Evolutionary conservation across 2,888 invertebrate species (phyloP).

Genomic region (Xestia ashworthii): DNA sequence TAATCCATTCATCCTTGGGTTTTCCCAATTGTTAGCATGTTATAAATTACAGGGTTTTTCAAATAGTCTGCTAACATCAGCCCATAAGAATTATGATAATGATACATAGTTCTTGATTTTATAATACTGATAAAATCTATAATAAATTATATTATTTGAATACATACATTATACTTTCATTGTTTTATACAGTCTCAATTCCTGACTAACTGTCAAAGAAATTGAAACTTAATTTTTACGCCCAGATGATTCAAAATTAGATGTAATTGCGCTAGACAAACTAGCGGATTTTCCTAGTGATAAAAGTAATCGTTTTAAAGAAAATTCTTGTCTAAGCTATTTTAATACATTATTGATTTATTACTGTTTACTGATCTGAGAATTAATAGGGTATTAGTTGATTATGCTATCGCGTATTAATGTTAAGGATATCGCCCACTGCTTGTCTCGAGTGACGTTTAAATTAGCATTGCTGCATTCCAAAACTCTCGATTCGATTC

Average conservation of each 20-base stretch:
- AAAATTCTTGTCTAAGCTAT: slow-evolving; percentile 21
- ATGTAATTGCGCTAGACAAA: background rate
- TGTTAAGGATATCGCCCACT: slow-evolving; percentile 32
- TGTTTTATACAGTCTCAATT: background rate
- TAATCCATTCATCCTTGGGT: slow-evolving; percentile 34
- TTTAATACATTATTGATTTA: slow-evolving; percentile 40
- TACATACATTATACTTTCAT: slow-evolving; percentile 14
- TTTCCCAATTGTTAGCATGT: slow-evolving; percentile 32
- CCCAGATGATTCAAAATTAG: background rate
- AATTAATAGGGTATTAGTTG: slow-evolving; percentile 44
- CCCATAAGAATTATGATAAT: slow-evolving; percentile 23
- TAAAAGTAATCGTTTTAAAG: slow-evolving; percentile 34
- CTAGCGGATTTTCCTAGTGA: slow-evolving; percentile 16
- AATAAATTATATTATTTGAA: slow-evolving; percentile 30
- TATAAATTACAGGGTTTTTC: slow-evolving; percentile 44
- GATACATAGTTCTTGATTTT: slow-evolving; percentile 39
- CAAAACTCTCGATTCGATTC: no score
- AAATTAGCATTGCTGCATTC: slow-evolving; percentile 17
- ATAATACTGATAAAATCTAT: slow-evolving; percentile 28
- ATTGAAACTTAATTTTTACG: background rate
- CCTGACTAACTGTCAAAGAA: background rate
- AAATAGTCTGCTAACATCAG: slow-evolving; percentile 4
- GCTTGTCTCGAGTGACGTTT: slow-evolving; percentile 7
- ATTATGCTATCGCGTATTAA: slow-evolving; percentile 33
- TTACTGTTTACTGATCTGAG: slow-evolving; percentile 41